A percentile compares a stretch with the other conserved stretches of the same genome.
These are phyloP conservation scores for Notamacropus eugenii DNA, from an alignment of 2,797 vertebrate genomes.

Conservation along the genomic window DNA sequence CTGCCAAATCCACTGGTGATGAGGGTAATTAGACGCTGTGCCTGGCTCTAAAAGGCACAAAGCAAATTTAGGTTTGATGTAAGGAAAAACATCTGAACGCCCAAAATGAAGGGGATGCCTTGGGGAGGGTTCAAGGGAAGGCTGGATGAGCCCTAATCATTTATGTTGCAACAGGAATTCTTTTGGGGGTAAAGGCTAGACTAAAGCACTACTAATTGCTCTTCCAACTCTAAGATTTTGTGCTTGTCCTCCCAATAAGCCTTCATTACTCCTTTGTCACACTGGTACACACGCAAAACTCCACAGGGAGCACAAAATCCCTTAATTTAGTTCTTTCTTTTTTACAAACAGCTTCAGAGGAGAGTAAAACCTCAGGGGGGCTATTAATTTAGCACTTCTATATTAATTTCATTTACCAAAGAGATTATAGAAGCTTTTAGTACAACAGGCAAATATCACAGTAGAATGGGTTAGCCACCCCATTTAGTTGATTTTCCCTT, in stretches of 20 bases:
- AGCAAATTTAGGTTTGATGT: background rate
- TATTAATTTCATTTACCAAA: constrained; percentile 14
- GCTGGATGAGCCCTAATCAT: background rate
- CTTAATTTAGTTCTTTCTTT: background rate
- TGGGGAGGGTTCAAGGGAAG: background rate
- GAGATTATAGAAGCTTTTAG: background rate
- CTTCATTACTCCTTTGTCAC: background rate
- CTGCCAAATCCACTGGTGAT: background rate
- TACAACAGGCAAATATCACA: constrained; percentile 15
- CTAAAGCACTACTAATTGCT: background rate
- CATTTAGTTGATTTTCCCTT: background rate
- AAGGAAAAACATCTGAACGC: background rate
- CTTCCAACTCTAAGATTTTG: background rate
- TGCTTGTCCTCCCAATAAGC: background rate
- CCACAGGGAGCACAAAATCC: background rate
- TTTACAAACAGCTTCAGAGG: constrained; percentile 7
- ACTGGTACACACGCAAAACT: background rate
- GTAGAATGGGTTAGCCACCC: background rate
- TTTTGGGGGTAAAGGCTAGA: background rate
- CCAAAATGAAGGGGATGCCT: background rate
- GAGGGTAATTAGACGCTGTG: background rate
- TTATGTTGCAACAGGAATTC: background rate
- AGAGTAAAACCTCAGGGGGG: background rate
- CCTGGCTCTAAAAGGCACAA: background rate
- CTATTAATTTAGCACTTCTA: constrained; percentile 11